A percentile compares a stretch with the other conserved stretches of the same genome.
Evolutionary conservation across 2,888 invertebrate genomes (phyloP).

Genomic region (Saturnia japonica): DNA sequence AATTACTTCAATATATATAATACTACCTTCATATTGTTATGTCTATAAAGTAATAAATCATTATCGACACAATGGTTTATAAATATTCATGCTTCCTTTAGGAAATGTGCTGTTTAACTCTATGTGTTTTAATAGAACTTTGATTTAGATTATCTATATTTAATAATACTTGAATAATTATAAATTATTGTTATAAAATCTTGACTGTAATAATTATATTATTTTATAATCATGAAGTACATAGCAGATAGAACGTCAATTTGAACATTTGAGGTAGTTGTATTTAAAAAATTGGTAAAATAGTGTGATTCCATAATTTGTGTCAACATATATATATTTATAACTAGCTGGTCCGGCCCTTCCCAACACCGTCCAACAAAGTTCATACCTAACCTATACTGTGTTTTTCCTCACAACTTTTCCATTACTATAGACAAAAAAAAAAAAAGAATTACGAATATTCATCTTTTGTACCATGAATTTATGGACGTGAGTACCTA

Average conservation of each 20-base stretch:
- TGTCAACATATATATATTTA: too few relatives aligned
- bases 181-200: neutral
- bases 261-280: neutral
- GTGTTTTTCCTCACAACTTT: too few relatives aligned
- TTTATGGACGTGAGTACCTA: too few relatives aligned
- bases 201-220: neutral
- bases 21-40: slow-evolving; percentile 2
- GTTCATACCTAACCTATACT: too few relatives aligned
- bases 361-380: too few relatives aligned
- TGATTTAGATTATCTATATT: neutral
- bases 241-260: neutral
- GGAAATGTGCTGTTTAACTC: slow-evolving; percentile 29
- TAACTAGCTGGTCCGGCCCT: too few relatives aligned
- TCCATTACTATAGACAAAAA: too few relatives aligned
- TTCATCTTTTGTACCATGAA: too few relatives aligned
- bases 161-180: neutral
- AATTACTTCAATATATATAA: neutral
- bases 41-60: neutral
- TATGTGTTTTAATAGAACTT: neutral
- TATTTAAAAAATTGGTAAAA: too few relatives aligned
- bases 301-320: too few relatives aligned
- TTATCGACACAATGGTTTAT: slow-evolving; percentile 28
- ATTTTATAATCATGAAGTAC: neutral
- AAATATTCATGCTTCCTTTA: slow-evolving; percentile 38
- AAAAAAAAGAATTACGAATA: too few relatives aligned